Conservation (phyloP, 2,113 vertebrate species). For the Andinoacara biseriatus region DNA sequence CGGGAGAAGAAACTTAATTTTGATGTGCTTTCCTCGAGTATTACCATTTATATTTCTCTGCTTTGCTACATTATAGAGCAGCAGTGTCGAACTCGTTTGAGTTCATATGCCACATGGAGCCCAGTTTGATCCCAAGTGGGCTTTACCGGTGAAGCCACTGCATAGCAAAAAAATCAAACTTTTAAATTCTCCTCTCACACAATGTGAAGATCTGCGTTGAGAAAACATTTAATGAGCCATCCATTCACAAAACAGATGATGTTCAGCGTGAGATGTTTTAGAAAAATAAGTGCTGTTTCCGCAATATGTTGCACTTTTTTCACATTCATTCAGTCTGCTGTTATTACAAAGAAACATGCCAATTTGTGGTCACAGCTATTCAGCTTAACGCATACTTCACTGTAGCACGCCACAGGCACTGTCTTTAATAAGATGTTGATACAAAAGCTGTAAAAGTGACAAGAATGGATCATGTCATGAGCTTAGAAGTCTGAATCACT, state of each 20-base stretch:
- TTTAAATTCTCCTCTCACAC: background rate
- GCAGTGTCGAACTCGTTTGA: background rate
- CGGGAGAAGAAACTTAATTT: conserved; percentile 4
- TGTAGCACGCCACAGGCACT: background rate
- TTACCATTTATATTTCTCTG: conserved; percentile 8
- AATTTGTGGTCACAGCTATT: background rate
- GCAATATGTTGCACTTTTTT: background rate
- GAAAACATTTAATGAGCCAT: background rate
- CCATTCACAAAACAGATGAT: background rate
- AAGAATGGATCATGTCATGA: background rate
- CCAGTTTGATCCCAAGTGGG: background rate
- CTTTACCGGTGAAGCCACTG: background rate
- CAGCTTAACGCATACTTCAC: background rate
- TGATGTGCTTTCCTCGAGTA: background rate
- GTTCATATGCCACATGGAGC: background rate
- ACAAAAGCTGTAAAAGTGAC: background rate
- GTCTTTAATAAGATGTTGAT: background rate
- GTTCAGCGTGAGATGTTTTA: background rate
- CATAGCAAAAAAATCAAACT: background rate
- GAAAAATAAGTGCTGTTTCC: background rate
- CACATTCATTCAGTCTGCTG: background rate
- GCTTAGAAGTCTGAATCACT: background rate
- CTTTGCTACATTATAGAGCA: background rate
- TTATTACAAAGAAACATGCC: background rate
- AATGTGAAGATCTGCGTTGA: background rate